Evolutionary conservation across 2,888 invertebrate genomes (phyloP).

Genomic region (Volucella zonaria): DNA sequence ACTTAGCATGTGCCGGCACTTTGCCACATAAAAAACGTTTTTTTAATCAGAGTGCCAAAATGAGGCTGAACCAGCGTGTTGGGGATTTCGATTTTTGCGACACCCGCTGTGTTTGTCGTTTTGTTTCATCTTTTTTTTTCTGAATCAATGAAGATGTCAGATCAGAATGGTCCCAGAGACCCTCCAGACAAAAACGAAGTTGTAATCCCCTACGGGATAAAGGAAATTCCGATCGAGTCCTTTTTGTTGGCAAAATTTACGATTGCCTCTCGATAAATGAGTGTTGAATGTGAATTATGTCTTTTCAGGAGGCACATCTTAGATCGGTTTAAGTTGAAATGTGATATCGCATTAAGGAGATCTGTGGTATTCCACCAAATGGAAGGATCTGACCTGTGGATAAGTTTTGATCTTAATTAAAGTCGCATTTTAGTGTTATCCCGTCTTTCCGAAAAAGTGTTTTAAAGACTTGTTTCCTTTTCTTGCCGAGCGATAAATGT

Average conservation of each 20-base stretch:
- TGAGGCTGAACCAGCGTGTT: conserved; percentile 30
- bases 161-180: conserved; percentile 48
- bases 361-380: conserved; percentile 46
- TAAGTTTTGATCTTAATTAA: conserved; percentile 65
- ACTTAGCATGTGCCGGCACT: neutral
- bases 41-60: conserved; percentile 58
- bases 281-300: conserved; percentile 69
- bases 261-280: conserved; percentile 67
- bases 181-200: neutral
- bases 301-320: conserved; percentile 38
- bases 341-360: conserved; percentile 56
- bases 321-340: conserved; percentile 41
- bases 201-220: conserved; percentile 19
- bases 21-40: conserved; percentile 35
- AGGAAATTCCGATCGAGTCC: conserved; percentile 35
- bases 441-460: conserved; percentile 23
- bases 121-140: conserved; percentile 42
- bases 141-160: conserved; percentile 67
- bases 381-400: conserved; percentile 43
- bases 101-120: conserved; percentile 54
- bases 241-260: conserved; percentile 50
- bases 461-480: conserved; percentile 37
- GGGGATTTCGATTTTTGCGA: conserved; percentile 40
- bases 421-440: conserved; percentile 43
- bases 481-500: conserved; percentile 44